phyloP scores from a whole-genome alignment of 2,113 vertebrate species.

The Xenopus borealis region DNA sequence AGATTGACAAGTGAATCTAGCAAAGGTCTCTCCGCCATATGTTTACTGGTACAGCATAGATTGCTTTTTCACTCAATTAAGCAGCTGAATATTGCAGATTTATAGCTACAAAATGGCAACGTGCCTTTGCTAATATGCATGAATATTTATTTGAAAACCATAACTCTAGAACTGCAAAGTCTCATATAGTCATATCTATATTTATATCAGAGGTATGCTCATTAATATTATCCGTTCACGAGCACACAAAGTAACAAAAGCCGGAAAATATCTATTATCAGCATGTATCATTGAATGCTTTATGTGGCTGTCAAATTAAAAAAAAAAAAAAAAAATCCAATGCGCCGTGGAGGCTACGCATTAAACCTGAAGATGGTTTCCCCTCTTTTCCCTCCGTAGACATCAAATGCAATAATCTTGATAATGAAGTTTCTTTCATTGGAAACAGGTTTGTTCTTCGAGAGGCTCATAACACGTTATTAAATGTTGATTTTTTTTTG shows the following conservation, averaged over 20 bases:
- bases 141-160: neutral
- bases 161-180: neutral
- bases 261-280: slow-evolving; percentile 7
- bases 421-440: slow-evolving; percentile 1
- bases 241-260: neutral
- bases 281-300: slow-evolving; percentile 14
- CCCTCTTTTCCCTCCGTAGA: neutral
- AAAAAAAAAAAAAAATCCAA: neutral
- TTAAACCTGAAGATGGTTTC: neutral
- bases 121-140: neutral
- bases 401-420: slow-evolving; percentile 4
- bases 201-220: neutral
- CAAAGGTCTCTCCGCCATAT: slow-evolving; percentile 43
- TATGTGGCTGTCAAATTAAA: slow-evolving; percentile 22
- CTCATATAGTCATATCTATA: neutral
- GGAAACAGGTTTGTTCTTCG: slow-evolving; percentile 2
- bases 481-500: slow-evolving; percentile 5
- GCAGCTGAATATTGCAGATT: slow-evolving; percentile 19
- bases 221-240: neutral
- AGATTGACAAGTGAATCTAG: slow-evolving; percentile 44
- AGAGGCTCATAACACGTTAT: slow-evolving; percentile 10
- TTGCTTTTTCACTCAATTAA: slow-evolving; percentile 43
- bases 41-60: slow-evolving; percentile 33
- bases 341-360: neutral
- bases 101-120: neutral